Percentiles rank a stretch among this genome's conserved stretches.
phyloP scores from a whole-genome alignment of 2,113 vertebrate genomes.

The Microtus oregoni region DNA sequence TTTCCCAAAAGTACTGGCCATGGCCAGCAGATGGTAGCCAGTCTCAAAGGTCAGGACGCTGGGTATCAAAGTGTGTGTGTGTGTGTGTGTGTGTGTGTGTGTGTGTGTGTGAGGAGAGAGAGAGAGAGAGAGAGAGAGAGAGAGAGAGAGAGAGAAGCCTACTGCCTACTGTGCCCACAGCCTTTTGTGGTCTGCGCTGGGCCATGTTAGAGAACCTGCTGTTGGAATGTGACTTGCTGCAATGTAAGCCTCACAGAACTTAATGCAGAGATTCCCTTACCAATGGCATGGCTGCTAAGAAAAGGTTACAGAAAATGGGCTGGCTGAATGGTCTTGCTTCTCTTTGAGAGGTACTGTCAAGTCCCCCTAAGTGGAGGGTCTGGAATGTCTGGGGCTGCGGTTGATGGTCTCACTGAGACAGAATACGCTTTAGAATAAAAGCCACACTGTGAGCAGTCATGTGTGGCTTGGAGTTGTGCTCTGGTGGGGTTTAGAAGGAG shows the following conservation, averaged over 20 bases:
- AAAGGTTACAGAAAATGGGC: background rate
- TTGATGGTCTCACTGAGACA: background rate
- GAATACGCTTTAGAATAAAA: background rate
- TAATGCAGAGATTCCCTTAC: background rate
- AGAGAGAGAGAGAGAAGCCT: background rate
- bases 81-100: background rate
- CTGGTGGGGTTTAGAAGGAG: background rate
- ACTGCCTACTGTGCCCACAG: background rate
- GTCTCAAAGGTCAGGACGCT: background rate
- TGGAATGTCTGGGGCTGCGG: background rate
- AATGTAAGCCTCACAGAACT: background rate
- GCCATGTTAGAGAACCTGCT: background rate
- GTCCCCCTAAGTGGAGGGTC: background rate
- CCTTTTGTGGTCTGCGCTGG: background rate
- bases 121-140: too few species aligned
- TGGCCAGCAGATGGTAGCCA: background rate
- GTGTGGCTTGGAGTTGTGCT: background rate
- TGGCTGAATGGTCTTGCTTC: background rate
- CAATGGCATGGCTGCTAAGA: background rate
- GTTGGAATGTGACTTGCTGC: background rate
- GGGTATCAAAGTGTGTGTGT: background rate
- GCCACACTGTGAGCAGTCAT: background rate
- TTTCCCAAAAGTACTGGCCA: background rate
- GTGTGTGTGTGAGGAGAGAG: background rate
- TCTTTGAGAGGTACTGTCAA: background rate